phyloP scores from a whole-genome alignment of 1,140 invertebrate genomes.

The Conus betulinus region DNA sequence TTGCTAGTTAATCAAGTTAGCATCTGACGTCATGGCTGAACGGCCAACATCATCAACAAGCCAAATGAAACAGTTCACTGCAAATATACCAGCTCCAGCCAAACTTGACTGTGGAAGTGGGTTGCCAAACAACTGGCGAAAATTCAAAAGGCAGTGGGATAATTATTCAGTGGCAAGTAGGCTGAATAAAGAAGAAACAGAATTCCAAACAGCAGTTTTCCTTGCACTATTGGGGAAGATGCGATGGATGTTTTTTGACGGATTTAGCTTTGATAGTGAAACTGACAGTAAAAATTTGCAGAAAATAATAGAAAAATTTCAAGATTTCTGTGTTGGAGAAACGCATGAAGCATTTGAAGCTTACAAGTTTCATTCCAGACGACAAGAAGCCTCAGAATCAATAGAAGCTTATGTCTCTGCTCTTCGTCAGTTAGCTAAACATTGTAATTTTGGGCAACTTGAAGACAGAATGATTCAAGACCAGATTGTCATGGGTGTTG shows the following conservation, averaged over 20 bases:
- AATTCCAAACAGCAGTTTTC: neutral
- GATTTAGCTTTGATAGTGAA: neutral
- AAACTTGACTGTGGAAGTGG: too few relatives aligned
- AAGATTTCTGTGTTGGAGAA: conserved; percentile 4
- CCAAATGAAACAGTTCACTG: too few relatives aligned
- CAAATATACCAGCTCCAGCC: too few relatives aligned
- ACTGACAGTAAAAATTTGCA: neutral
- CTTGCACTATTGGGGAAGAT: neutral
- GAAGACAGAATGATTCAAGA: neutral
- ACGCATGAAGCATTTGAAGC: neutral
- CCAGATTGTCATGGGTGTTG: neutral
- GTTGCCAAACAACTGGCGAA: neutral
- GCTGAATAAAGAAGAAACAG: neutral
- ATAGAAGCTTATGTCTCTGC: neutral
- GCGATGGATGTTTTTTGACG: neutral
- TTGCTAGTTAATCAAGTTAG: too few relatives aligned
- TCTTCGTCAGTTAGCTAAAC: neutral
- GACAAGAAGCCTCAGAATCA: neutral
- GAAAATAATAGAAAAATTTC: neutral
- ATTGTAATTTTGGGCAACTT: too few relatives aligned
- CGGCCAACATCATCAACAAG: too few relatives aligned
- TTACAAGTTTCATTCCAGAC: neutral
- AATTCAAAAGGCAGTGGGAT: neutral
- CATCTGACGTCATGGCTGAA: too few relatives aligned
- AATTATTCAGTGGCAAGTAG: neutral